Evolutionary conservation across 1,140 invertebrate species (phyloP), one percentile per base, ranked within the genome.

Genomic region (Ridgeia piscesae): DNA sequence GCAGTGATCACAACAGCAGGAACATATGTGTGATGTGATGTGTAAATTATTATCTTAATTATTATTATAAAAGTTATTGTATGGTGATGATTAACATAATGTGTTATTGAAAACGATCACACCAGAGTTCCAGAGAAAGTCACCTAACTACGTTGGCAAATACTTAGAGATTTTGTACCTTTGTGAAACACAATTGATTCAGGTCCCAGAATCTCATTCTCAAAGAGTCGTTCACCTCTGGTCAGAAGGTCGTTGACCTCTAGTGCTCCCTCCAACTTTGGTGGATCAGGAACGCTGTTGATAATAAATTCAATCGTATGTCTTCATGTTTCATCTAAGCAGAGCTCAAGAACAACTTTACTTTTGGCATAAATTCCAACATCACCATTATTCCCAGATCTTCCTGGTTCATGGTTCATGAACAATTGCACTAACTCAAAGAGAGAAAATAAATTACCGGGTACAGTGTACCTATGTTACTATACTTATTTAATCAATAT

Each of bases 161-260:
- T 35, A 90, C 77, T 33, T 35, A 88, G 77, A 89, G n/a, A 48
- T 50, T 33, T 88, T 34, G 35, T 97, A 94, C 94, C 94, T 89
- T 97, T 97, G 92, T 96, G 97, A 58, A 97, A 95, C 89, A 97
- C 97, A 94, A 98, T 97, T 77, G 96, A 95, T 96, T 98, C 98
- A 4, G 98, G 97, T 58, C 97, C 97, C 34, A 96, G 93, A 0
- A 98, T 94, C 94, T 97, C 95, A 58, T 96, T 96, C 91, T 97
- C 95, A 93, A 97, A 97, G 92, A 98, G 95, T 92, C 96, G 96
- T 94, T 97, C 97, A 0, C 97, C 96, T 93, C 96, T 96, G 93
- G 97, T 96, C 89, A 98, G 94, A 88, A 95, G 96, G 35, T 96
- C 95, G 94, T 98, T 98, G 27, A 96, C 92, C 11, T 96, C 96